Percentiles rank a stretch among this genome's conserved stretches.
phyloP scores from a whole-genome alignment of 1,140 invertebrate species.

The Brachionus rotundiformis region DNA sequence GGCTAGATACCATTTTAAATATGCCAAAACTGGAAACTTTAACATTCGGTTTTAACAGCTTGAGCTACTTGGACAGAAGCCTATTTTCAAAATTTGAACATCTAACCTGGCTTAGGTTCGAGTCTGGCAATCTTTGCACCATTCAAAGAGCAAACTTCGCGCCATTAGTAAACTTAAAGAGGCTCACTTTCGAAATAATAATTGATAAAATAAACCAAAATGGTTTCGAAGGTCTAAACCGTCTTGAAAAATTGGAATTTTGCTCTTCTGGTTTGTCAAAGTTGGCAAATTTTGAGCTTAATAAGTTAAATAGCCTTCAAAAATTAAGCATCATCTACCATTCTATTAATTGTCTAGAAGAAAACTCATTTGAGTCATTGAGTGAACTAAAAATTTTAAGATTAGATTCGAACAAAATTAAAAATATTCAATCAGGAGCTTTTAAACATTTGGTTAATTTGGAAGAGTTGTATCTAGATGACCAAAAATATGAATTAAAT shows the following conservation, averaged over 20 bases:
- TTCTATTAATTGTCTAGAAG: neutral
- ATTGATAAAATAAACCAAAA: neutral
- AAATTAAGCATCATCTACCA: neutral
- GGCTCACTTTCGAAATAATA: neutral
- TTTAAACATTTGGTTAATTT: neutral
- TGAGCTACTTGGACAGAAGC: neutral
- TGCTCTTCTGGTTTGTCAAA: neutral
- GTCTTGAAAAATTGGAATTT: neutral
- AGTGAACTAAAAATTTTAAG: neutral
- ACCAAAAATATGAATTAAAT: neutral
- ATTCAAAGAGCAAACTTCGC: neutral
- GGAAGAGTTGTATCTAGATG: neutral
- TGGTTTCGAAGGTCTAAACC: neutral
- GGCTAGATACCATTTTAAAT: neutral
- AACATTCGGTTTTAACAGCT: neutral
- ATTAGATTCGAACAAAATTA: neutral
- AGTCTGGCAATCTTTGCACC: neutral
- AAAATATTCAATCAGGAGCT: neutral
- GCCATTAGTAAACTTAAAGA: neutral
- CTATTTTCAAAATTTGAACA: constrained; percentile 7
- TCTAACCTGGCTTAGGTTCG: neutral
- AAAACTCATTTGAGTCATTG: neutral
- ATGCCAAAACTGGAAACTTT: neutral
- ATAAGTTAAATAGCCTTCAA: neutral
- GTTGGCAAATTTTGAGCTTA: neutral